A percentile compares a stretch with the other conserved stretches of the same genome.
phyloP scores from a whole-genome alignment of 2,888 invertebrate genomes.

The Nemoura dubitans region DNA sequence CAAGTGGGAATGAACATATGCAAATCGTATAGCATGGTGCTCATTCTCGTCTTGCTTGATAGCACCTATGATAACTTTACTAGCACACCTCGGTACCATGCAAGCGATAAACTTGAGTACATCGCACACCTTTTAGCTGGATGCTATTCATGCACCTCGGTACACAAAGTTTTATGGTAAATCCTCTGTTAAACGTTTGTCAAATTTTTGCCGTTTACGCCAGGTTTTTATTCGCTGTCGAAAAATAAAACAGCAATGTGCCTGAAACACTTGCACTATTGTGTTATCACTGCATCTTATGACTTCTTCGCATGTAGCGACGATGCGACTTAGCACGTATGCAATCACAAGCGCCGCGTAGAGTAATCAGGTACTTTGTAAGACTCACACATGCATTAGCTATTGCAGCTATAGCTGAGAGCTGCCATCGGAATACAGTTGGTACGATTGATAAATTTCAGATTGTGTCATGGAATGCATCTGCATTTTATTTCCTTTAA shows the following conservation, averaged over 20 bases:
- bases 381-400: neutral
- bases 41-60: neutral
- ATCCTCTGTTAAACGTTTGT: neutral
- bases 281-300: neutral
- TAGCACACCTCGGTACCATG: neutral
- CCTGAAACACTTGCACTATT: neutral
- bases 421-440: neutral
- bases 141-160: neutral
- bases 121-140: neutral
- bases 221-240: neutral
- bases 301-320: neutral
- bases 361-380: conserved; percentile 2
- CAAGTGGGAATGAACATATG: conserved; percentile 12
- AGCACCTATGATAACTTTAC: neutral
- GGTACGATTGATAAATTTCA: neutral
- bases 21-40: neutral
- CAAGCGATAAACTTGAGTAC: neutral
- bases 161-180: neutral
- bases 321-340: neutral
- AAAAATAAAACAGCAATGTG: neutral
- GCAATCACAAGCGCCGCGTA: neutral
- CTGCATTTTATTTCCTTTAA: neutral
- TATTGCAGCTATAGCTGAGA: neutral
- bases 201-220: neutral
- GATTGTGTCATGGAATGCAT: neutral